Evolutionary conservation across 92 coral and sea anemone genomes (phyloP).

Genomic region (Phenganax subtilis): DNA sequence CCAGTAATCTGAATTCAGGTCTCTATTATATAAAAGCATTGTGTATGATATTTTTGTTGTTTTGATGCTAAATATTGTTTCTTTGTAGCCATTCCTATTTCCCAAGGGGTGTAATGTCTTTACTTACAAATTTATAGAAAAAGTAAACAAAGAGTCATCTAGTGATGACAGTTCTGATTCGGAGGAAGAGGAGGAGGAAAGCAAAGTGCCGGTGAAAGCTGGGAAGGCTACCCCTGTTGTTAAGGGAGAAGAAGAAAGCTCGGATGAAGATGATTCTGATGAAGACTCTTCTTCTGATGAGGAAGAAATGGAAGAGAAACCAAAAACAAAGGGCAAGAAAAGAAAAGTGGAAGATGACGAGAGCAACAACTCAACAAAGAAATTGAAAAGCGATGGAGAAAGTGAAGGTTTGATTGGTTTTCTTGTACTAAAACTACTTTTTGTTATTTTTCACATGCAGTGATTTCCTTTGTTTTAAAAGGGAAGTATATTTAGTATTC

Average conservation of each 20-base stretch:
- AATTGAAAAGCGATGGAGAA: conserved; percentile 16
- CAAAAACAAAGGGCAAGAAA: conserved; percentile 8
- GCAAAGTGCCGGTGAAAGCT: conserved; percentile 29
- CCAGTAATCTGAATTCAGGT: not conserved
- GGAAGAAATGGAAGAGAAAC: conserved; percentile 32
- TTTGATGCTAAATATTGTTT: too few species aligned
- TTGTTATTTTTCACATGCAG: too few species aligned
- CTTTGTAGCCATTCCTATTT: not conserved
- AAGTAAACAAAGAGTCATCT: conserved; percentile 34
- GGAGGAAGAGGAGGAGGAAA: conserved; percentile 31
- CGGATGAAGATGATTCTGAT: conserved; percentile 49
- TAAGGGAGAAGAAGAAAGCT: conserved; percentile 42
- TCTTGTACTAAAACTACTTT: not conserved
- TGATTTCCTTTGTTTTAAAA: too few species aligned
- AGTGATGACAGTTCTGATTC: conserved; percentile 43
- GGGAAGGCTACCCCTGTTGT: conserved; percentile 18
- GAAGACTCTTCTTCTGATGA: conserved; percentile 40
- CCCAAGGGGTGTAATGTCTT: not conserved
- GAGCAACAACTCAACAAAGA: conserved; percentile 28
- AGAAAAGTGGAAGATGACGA: conserved; percentile 20
- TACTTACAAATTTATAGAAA: conserved; percentile 5
- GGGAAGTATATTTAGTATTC: too few species aligned
- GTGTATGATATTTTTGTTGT: too few species aligned
- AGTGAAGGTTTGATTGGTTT: conserved; percentile 9
- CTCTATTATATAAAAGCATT: too few species aligned